These are phyloP conservation scores for Ramphastos sulfuratus DNA, from an alignment of 2,113 vertebrate species.

Conservation along the genomic window DNA sequence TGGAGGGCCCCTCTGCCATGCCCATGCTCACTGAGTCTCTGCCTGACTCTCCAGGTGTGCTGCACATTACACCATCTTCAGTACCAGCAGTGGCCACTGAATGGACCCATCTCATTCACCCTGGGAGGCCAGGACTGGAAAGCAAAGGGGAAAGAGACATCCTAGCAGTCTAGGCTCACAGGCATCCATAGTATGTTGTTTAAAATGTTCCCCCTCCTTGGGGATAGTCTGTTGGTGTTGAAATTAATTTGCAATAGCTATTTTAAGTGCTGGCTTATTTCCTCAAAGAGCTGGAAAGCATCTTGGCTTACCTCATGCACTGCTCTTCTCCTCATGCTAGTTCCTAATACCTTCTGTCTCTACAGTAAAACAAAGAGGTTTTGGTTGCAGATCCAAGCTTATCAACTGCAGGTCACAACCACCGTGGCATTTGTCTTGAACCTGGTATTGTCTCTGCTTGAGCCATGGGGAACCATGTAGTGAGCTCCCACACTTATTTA, in stretches of 20 bases:
- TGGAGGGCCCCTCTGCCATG: background rate
- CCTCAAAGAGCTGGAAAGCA: constrained; percentile 31
- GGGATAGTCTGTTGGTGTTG: background rate
- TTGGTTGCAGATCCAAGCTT: background rate
- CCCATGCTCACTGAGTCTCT: rapidly evolving
- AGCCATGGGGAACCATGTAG: background rate
- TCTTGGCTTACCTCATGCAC: constrained; percentile 19
- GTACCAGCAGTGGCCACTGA: background rate
- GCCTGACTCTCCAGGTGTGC: background rate
- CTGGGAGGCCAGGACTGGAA: background rate
- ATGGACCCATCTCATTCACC: rapidly evolving
- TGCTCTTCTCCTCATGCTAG: background rate
- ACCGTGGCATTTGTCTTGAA: rapidly evolving
- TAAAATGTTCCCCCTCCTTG: background rate
- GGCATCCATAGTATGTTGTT: rapidly evolving
- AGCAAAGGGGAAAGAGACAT: background rate
- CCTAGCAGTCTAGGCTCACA: background rate
- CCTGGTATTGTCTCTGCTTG: background rate
- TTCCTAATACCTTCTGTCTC: constrained; percentile 17
- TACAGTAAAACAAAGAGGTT: constrained; percentile 33
- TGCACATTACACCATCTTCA: background rate
- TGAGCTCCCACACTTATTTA: background rate
- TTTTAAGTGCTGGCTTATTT: constrained; percentile 23
- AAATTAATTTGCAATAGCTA: constrained; percentile 27
- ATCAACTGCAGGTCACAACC: background rate